phyloP scores from a whole-genome alignment of 2,113 vertebrate genomes.

The Notarius quadriscutis region DNA sequence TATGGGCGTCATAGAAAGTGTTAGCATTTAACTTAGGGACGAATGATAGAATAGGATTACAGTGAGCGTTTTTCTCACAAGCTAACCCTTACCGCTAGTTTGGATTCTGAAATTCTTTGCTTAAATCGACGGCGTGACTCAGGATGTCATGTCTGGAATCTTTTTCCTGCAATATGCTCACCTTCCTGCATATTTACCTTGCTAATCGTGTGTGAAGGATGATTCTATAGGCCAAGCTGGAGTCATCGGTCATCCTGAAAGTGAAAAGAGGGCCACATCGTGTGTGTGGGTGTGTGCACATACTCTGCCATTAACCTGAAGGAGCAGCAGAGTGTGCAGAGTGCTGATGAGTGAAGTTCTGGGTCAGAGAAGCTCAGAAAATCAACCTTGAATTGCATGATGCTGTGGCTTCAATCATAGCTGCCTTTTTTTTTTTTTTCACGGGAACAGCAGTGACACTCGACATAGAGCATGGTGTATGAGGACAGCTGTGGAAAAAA shows the following conservation, averaged over 20 bases:
- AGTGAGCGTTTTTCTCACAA: background rate
- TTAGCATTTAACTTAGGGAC: background rate
- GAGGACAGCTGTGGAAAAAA: background rate
- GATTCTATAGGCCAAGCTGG: slow-evolving; percentile 69
- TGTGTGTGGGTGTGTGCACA: slow-evolving; percentile 10
- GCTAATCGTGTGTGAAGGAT: slow-evolving; percentile 75
- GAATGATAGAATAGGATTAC: background rate
- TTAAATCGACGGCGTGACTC: slow-evolving; percentile 3
- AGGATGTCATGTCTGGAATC: slow-evolving; percentile 68
- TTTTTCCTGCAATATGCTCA: slow-evolving; percentile 79
- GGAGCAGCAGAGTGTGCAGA: slow-evolving; percentile 37
- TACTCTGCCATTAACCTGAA: slow-evolving; percentile 54
- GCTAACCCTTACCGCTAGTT: background rate
- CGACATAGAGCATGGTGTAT: slow-evolving; percentile 2
- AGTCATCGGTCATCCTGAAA: slow-evolving; percentile 72
- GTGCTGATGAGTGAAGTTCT: slow-evolving; percentile 50
- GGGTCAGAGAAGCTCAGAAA: slow-evolving; percentile 50
- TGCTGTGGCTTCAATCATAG: slow-evolving; percentile 23
- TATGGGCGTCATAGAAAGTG: background rate
- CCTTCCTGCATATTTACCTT: slow-evolving; percentile 66
- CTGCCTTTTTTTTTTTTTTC: background rate
- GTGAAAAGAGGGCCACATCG: slow-evolving; percentile 61
- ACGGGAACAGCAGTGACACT: slow-evolving; percentile 14
- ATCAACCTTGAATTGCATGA: slow-evolving; percentile 51
- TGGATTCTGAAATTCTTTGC: background rate